Evolutionary conservation across 92 coral and sea anemone genomes (phyloP).

Genomic region (Ricordea florida): DNA sequence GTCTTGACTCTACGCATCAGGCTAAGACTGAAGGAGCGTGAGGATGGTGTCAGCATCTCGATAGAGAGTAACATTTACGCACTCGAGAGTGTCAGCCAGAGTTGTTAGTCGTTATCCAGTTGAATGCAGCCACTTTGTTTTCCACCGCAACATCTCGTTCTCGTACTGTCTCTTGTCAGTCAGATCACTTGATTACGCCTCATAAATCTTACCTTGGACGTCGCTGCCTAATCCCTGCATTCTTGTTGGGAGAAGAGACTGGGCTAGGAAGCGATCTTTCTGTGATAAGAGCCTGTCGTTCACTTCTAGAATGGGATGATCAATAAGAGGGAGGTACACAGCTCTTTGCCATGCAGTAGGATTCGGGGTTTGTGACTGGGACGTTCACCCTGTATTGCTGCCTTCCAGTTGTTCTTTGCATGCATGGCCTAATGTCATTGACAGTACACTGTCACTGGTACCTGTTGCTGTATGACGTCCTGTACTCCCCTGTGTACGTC

Average conservation of each 20-base stretch:
- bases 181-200: slow-evolving; percentile 1
- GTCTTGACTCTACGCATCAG: not conserved
- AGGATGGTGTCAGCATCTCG: not conserved
- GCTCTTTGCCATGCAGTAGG: slow-evolving; percentile 32
- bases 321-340: slow-evolving; percentile 5
- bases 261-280: slow-evolving; percentile 18
- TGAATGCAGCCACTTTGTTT: slow-evolving; percentile 12
- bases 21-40: not conserved
- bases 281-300: slow-evolving; percentile 11
- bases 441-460: slow-evolving; percentile 15
- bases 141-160: slow-evolving; percentile 7
- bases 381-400: slow-evolving; percentile 1
- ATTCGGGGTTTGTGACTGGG: slow-evolving; percentile 23
- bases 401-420: slow-evolving; percentile 24
- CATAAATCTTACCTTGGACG: slow-evolving; percentile 17
- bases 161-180: slow-evolving; percentile 13
- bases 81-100: slow-evolving; percentile 25
- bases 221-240: slow-evolving; percentile 2
- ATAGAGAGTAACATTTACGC: not conserved
- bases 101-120: slow-evolving; percentile 9
- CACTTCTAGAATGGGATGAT: not conserved
- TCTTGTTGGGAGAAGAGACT: slow-evolving; percentile 11
- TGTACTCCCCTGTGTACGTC: slow-evolving; percentile 35
- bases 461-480: slow-evolving; percentile 5
- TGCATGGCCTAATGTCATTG: slow-evolving; percentile 39